Base-by-base conservation (phyloP, 1,140 invertebrate species). In the Acarapis woodi region DNA sequence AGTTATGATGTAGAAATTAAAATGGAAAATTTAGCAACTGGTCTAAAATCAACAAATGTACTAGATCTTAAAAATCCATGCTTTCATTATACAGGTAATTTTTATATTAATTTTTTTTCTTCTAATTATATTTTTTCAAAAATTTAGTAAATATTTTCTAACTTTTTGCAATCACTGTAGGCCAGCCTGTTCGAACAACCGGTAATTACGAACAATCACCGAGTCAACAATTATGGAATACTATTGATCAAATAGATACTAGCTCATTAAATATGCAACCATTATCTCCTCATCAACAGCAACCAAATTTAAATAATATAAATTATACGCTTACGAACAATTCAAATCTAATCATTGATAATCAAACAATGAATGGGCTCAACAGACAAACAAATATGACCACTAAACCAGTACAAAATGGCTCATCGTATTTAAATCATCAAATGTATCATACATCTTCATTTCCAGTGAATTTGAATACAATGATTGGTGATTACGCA, bases 1-100 rank as follows among this genome's bases (percentile, higher is more conserved):
- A 93, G 85, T 48, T 96, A 97, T 53, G 88, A 97, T 62, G 85
- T 96, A n/a, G 85, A 83, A 14, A 93, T 97, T 54, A 78, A 87
- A 47, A 54, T 96, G 40, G 68, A 67, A 42, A 64, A 93, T 24
- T 80, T 90, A 56, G 83, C 82, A 23, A 79, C 77, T 12, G 68
- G 66, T 35, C 67, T 70, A 44, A 54, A 56, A 43, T 77, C 75
- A 32, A 69, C 65, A 38, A 97, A 96, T 54, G 80, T 76, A 18
- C 62, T 97, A 49, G 90, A 97, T 60, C 62, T 99, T 44, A 97
- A 99, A 60, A 97, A 96, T 63, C 90, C 90, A 6, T 96, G 90
- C 64, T 97, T 99, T 59, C 59, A 67, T 22, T 67, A 62, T 45
- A 59, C 53, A 24, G 59, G 59, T 22, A 49, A 56, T 22, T 45